These are phyloP conservation scores for Clamator glandarius DNA, from an alignment of 2,797 vertebrate genomes.

Conservation along the genomic window DNA sequence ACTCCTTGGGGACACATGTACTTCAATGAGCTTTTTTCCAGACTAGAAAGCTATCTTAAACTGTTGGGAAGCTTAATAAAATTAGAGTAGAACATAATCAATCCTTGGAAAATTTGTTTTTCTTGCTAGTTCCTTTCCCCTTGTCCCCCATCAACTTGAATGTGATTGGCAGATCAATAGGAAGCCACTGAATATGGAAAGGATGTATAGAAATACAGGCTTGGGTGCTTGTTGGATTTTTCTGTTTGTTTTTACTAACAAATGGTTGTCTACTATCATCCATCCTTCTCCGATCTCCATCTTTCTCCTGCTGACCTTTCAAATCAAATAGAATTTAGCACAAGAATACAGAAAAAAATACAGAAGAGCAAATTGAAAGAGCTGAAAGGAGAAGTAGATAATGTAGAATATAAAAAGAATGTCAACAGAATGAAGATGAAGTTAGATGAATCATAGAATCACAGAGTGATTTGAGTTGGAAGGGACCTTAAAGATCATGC, in stretches of 20 bases:
- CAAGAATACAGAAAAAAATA: background rate
- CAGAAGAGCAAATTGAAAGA: background rate
- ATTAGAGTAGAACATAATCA: background rate
- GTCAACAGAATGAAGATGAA: background rate
- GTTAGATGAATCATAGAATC: background rate
- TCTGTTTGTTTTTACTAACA: background rate
- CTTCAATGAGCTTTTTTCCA: background rate
- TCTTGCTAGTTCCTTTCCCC: background rate
- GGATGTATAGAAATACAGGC: background rate
- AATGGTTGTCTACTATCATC: background rate
- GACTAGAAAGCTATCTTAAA: background rate
- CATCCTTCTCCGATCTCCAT: background rate
- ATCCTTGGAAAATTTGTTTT: background rate
- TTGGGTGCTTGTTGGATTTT: background rate
- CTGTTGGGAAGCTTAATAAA: background rate
- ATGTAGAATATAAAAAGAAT: background rate
- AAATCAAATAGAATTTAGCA: background rate
- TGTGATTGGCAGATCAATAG: background rate
- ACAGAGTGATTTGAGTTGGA: too few species aligned
- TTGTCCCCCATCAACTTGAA: background rate
- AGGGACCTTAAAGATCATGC: too few species aligned
- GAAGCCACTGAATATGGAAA: background rate
- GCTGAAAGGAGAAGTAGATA: background rate
- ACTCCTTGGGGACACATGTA: background rate
- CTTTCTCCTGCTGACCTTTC: background rate